Evolutionary conservation across 37 sponge, comb jelly and placozoan genomes (phyloP), one percentile per base, ranked within the genome.

Genomic region (Diacarnus erythraeanus): DNA sequence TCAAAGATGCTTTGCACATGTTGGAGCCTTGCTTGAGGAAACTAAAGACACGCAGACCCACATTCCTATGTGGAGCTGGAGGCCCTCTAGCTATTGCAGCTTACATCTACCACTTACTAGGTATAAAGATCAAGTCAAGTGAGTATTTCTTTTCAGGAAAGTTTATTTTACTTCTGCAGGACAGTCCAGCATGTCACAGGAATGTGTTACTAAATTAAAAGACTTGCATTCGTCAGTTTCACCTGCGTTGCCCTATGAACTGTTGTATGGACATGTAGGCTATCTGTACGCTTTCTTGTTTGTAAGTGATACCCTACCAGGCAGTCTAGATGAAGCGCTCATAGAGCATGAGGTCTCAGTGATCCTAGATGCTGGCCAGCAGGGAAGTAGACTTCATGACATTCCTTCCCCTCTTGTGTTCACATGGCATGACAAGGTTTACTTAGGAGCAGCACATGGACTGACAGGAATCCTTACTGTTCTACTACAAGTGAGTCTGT

Each of bases 401-500:
- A 25, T 83, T 17, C 36, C 74, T 37, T 80, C 79, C 20, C 88
- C 98, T 27, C 85, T 97, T 29, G 82, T 92, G 86, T 97, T 90
- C 87, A 87, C 86, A 9, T 97, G 98, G 98, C 96, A 97, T 41
- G 89, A 73, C 25, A 93, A 85, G 59, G 81, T 88, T 41, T 97
- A 97, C 80, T 42, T 95, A 39, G 98, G 98, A 69, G 98, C 96
- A 51, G 98, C 98, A 0, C 98, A 97, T 84, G 98, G 98, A 2
- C 67, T 95, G 22, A 82, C 89, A 36, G 98, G 98, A 15, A 97
- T 97, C 22, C 59, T 90, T 26, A 77, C 81, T 37, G 44, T 88
- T 1, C 74, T 97, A 37, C 69, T 97, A 36, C 89, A 95, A 81
- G 94, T 58, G 47, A 20, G 56, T 54, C 17, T 10, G 56, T 17